Conservation (phyloP, 2,797 vertebrate genomes). For the Leptodactylus fallax region DNA sequence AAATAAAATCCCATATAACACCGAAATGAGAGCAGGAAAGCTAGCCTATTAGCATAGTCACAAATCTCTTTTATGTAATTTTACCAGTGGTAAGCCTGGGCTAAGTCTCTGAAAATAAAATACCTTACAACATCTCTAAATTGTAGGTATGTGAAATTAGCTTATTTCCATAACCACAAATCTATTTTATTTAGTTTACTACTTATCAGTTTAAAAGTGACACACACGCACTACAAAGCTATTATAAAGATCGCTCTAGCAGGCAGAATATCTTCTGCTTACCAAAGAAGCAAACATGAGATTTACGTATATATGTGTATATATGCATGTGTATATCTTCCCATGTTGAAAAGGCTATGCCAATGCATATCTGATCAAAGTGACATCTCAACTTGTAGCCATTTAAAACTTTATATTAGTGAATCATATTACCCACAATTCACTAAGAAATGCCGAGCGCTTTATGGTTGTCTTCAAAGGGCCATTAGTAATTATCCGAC, state of each 20-base stretch:
- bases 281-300: background rate
- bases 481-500: no score
- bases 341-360: background rate
- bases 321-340: background rate
- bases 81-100: constrained; percentile 49
- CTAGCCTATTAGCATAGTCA: constrained; percentile 55
- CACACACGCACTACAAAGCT: constrained; percentile 33
- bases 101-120: constrained; percentile 49
- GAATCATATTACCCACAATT: no score
- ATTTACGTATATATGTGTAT: background rate
- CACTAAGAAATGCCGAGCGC: no score
- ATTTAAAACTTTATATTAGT: no score
- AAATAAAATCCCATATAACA: constrained; percentile 56
- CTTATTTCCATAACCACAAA: constrained; percentile 58
- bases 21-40: constrained; percentile 51
- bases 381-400: background rate
- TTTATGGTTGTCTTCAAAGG: no score
- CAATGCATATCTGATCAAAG: background rate
- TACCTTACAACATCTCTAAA: constrained; percentile 52
- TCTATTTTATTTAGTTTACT: constrained; percentile 59
- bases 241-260: constrained; percentile 5
- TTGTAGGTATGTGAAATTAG: constrained; percentile 53
- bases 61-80: constrained; percentile 59
- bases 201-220: constrained; percentile 50
- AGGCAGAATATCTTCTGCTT: constrained; percentile 9